phyloP scores from a whole-genome alignment of 2,113 vertebrate genomes.

The Misgurnus anguillicaudatus region DNA sequence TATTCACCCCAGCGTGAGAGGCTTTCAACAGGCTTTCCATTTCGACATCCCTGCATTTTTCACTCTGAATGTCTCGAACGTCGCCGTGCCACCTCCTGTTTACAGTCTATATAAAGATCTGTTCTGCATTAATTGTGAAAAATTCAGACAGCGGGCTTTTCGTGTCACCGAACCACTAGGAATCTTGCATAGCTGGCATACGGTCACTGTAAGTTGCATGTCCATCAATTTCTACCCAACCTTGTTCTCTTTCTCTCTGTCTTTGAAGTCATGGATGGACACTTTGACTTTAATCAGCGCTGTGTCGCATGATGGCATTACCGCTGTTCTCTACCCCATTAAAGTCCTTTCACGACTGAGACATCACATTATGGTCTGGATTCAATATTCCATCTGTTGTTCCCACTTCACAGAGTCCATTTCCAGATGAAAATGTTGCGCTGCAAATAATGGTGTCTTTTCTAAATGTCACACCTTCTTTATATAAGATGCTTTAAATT shows the following conservation, averaged over 20 bases:
- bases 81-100: constrained; percentile 2
- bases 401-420: constrained; percentile 29
- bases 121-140: constrained; percentile 21
- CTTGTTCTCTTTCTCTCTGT: neutral
- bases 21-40: constrained; percentile 40
- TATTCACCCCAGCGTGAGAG: constrained; percentile 40
- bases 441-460: constrained; percentile 1
- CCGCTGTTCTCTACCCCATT: neutral
- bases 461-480: constrained; percentile 31
- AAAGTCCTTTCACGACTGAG: constrained; percentile 21
- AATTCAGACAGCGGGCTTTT: neutral
- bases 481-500: constrained; percentile 10
- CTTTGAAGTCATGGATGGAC: constrained; percentile 31
- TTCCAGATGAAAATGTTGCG: constrained; percentile 8
- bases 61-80: constrained; percentile 8
- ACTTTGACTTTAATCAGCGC: constrained; percentile 38
- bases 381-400: constrained; percentile 16
- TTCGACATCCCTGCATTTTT: constrained; percentile 17
- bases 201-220: neutral
- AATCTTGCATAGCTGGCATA: neutral
- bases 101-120: constrained; percentile 28
- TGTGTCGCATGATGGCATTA: constrained; percentile 7
- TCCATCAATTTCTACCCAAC: constrained; percentile 1
- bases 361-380: constrained; percentile 4
- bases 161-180: neutral